Base-by-base conservation (phyloP, 2,113 vertebrate species). In the Engystomops pustulosus region DNA sequence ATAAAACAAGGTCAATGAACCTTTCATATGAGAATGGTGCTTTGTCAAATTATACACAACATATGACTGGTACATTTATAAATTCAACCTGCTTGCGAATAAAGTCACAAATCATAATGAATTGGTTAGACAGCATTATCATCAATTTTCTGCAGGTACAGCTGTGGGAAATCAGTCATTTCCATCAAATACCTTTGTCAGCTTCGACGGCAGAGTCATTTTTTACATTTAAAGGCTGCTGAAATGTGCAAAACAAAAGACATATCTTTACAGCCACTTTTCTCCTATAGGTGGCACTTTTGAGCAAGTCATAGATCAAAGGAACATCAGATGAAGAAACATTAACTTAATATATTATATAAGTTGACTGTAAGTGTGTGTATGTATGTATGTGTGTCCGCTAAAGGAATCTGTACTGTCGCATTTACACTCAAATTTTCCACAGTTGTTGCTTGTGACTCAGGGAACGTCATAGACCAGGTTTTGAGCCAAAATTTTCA, bases 131-230 rank as follows among this genome's bases (percentile, higher is more conserved):
- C 92, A 93, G 94, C 91, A 94, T 96, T 94, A 95, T 95, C 95
- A 97, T 98, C 95, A 93, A 92, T 98, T 96, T 96, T 92, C 93
- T 90, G 91, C 94, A 95, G 96, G 94, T 97, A 93, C 91, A 92
- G 92, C 91, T 89, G 88, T 89, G 90, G 93, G 95, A 95, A 85
- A 97, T 97, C 96, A 94, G 93, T 94, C 94, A 95, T 90, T 96
- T 96, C 96, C 93, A 94, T 96, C 95, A 96, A 95, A 96, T 92
- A 90, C 91, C 89, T 92, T 94, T 89, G 92, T 93, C 95, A 91
- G 86, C 87, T 90, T 91, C 85, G 87, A 86, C 92, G 84, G 85
- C 85, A 83, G 91, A 91, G 90, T 95, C 94, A 95, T 95, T 96
- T 95, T 97, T 95, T 94, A 91, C 87, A 90, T 69, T 92, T 87